Base-by-base conservation (phyloP, 2,113 vertebrate genomes). In the Taurulus bubalis region DNA sequence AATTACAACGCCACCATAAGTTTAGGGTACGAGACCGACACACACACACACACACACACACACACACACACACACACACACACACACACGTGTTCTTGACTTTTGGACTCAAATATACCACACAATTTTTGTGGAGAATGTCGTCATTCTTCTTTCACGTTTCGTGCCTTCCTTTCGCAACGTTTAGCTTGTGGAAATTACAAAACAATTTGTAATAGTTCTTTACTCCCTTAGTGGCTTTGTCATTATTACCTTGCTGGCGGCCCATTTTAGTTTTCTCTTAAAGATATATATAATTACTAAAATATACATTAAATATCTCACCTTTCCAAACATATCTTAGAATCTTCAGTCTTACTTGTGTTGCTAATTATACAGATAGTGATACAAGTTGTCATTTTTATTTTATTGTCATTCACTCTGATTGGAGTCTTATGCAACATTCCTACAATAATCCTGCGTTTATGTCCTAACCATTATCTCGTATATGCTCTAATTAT, bases 11-110 rank as follows among this genome's bases (percentile, higher is more conserved):
- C 38, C 26, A 79, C 22, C 28, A 40, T 94, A 34, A 66, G 9
- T 6, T 77, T 94, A 12, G 90, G 92, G 94, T 95, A 90, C 0
- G 86, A 82, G 8, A 28, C 60, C 26, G 28, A 1, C 24, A 6
- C 4, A 8, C 24, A 55, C 67, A 26, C n/a, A 56, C 53, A 20
- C 47, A 49, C 47, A 49, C 47, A 49, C 47, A 49, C 16, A 20
- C 47, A 49, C 47, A 49, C 47, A 49, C 47, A 49, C 49, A 53
- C 51, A 53, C 47, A 20, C 47, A 49, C 47, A 49, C 47, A 55
- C 45, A 47, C 45, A 18, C 45, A 8, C 4, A 22, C 24, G 47
- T 60, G 8, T 3, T 63, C 3, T n/a, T 30, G 53, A 59, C 20
- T 24, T 53, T 30, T 71, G 36, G 9, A 15, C 24, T 65, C 8